phyloP scores from a whole-genome alignment of 2,888 invertebrate genomes.

The Plusia festucae region DNA sequence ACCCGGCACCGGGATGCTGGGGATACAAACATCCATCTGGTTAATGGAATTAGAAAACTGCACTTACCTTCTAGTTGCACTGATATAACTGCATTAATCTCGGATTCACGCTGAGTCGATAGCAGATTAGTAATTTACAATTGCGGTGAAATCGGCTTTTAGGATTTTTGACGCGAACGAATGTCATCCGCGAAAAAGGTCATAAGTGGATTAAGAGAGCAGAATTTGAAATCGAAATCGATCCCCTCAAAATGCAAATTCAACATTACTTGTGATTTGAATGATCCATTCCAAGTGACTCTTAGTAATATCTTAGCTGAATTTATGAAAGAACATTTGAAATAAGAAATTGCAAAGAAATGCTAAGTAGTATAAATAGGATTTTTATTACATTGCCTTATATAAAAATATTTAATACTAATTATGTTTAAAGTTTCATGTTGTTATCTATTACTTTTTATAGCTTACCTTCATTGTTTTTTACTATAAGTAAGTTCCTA shows the following conservation, averaged over 20 bases:
- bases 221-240: conserved; percentile 1
- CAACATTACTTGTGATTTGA: background rate
- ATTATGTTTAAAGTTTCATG: too few relatives aligned
- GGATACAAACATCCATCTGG: conserved; percentile 56
- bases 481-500: too few relatives aligned
- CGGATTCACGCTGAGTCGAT: conserved; percentile 6
- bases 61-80: conserved; percentile 20
- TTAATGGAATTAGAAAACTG: conserved; percentile 51
- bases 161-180: conserved; percentile 7
- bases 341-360: background rate
- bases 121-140: conserved; percentile 8
- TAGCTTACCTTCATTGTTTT: too few relatives aligned
- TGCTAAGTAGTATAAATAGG: background rate
- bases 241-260: conserved; percentile 2
- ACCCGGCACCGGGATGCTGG: conserved; percentile 36
- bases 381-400: background rate
- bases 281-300: background rate
- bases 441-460: too few relatives aligned
- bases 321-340: background rate
- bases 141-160: conserved; percentile 18
- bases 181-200: conserved; percentile 2
- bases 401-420: too few relatives aligned
- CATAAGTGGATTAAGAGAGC: conserved; percentile 1
- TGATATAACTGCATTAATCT: conserved; percentile 22
- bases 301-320: background rate